A percentile compares a stretch with the other conserved stretches of the same genome.
Conservation (phyloP, 1,140 invertebrate genomes). For the Chionoecetes opilio region DNA sequence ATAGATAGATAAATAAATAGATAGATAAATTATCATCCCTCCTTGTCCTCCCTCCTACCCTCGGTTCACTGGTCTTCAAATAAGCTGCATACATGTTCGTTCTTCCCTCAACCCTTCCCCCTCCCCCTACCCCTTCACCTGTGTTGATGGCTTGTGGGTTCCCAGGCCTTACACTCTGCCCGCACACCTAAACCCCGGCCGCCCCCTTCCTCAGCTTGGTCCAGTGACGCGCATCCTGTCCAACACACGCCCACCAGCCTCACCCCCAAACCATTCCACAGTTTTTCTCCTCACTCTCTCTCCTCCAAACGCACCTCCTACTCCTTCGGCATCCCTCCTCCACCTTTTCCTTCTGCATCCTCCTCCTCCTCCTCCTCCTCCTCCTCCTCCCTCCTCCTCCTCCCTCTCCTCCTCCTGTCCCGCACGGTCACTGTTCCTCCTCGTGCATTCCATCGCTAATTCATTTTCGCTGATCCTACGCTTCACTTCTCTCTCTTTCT, state of each 20-base stretch:
- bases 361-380: background rate
- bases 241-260: background rate
- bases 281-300: slow-evolving; percentile 40
- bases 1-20: background rate
- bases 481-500: background rate
- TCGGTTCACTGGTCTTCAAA: too few species aligned
- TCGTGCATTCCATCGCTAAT: background rate
- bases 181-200: background rate
- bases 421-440: background rate
- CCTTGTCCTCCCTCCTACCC: too few species aligned
- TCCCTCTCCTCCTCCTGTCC: background rate
- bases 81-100: background rate
- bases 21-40: background rate
- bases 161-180: background rate
- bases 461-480: background rate
- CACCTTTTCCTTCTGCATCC: background rate
- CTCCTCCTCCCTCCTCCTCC: background rate
- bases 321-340: background rate
- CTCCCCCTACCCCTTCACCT: background rate
- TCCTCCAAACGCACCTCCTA: background rate
- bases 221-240: slow-evolving; percentile 23
- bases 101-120: background rate
- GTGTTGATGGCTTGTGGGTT: too few species aligned
- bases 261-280: background rate
- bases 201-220: background rate